A percentile compares a stretch with the other conserved stretches of the same genome.
Evolutionary conservation across 2,888 invertebrate genomes (phyloP).

Genomic region (Lottia scabra): DNA sequence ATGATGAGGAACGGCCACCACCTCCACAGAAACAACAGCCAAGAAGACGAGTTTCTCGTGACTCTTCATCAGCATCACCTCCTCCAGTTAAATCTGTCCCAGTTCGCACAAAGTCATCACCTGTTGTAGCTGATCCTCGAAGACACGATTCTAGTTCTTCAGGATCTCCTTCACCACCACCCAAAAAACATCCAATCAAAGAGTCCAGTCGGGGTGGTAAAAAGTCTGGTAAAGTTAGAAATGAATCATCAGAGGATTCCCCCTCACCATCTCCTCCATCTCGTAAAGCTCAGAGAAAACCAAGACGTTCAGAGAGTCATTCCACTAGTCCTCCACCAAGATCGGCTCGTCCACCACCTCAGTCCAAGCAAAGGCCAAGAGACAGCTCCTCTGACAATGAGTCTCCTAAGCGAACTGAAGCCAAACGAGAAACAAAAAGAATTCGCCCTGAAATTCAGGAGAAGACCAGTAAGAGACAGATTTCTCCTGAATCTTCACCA

Average conservation of each 20-base stretch:
- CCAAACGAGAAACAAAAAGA: conserved; percentile 14
- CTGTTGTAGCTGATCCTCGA: not conserved
- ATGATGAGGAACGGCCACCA: conserved; percentile 8
- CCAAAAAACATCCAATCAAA: conserved; percentile 8
- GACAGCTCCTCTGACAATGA: conserved; percentile 10
- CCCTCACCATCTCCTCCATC: conserved; percentile 7
- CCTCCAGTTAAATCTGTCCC: conserved; percentile 9
- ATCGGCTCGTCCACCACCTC: conserved; percentile 6
- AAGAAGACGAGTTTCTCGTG: not conserved
- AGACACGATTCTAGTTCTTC: conserved; percentile 19
- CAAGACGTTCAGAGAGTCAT: not conserved
- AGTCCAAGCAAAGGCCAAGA: conserved; percentile 12
- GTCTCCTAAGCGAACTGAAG: conserved; percentile 3
- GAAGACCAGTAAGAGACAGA: not conserved
- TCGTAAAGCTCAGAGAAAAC: conserved; percentile 1
- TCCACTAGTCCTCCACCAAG: conserved; percentile 11
- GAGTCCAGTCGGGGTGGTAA: not conserved
- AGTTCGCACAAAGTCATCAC: conserved; percentile 5
- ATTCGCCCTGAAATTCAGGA: conserved; percentile 5
- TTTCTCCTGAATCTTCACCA: not conserved
- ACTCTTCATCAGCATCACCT: conserved; percentile 7
- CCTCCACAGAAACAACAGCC: conserved; percentile 9
- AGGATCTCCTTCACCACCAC: conserved; percentile 28
- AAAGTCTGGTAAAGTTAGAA: not conserved
- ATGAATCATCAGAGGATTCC: not conserved